These are phyloP conservation scores for Callipepla squamata DNA, from an alignment of 2,113 vertebrate genomes.

Conservation along the genomic window DNA sequence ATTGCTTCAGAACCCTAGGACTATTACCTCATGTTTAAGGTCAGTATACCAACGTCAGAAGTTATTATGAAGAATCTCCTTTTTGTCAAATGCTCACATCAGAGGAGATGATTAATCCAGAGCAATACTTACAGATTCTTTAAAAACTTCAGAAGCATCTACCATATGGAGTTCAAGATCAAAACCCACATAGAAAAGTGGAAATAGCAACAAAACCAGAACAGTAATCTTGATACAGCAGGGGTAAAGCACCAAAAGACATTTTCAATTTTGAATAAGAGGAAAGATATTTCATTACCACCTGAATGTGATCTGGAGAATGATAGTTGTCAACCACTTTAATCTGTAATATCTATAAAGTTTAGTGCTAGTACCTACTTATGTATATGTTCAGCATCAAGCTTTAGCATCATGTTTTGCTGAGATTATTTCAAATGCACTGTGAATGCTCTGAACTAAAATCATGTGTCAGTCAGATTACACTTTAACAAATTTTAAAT, in stretches of 20 bases:
- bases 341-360: background rate
- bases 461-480: background rate
- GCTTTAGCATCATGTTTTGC: background rate
- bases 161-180: background rate
- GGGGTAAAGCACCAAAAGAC: background rate
- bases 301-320: background rate
- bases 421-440: constrained; percentile 1
- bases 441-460: background rate
- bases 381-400: background rate
- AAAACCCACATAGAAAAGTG: background rate
- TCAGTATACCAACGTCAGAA: background rate
- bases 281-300: background rate
- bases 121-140: background rate
- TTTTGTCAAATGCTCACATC: background rate
- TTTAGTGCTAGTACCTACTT: background rate
- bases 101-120: background rate
- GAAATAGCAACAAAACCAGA: background rate
- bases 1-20: background rate
- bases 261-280: background rate
- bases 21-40: background rate
- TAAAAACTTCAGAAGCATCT: background rate
- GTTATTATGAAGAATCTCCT: background rate
- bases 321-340: background rate
- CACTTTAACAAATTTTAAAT: constrained; percentile 8
- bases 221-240: background rate